phyloP scores from a whole-genome alignment of 2,113 vertebrate genomes.

The Psettodes erumei region DNA sequence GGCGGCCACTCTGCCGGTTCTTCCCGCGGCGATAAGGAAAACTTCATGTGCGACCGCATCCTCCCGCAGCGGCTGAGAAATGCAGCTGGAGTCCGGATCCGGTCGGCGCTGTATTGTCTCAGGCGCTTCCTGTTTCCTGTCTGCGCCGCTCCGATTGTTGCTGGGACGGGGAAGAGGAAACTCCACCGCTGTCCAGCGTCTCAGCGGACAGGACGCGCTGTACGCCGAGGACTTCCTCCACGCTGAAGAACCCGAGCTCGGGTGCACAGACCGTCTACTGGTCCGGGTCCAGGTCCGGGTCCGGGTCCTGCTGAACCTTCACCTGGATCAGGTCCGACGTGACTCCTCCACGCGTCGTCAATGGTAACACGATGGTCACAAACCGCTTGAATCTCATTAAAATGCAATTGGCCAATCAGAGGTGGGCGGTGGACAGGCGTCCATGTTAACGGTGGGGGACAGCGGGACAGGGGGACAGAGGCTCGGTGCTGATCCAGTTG shows the following conservation, averaged over 20 bases:
- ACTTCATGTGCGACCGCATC: slow-evolving; percentile 40
- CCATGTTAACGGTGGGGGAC: no score
- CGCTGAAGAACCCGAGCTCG: not conserved
- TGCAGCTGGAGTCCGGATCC: slow-evolving; percentile 70
- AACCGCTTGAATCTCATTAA: no score
- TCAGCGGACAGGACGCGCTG: slow-evolving; percentile 52
- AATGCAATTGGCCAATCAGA: no score
- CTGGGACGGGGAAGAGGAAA: slow-evolving; percentile 72
- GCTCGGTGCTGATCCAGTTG: no score
- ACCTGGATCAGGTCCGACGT: no score
- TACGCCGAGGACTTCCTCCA: slow-evolving; percentile 22
- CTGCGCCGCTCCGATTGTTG: slow-evolving; percentile 72
- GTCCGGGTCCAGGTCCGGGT: not conserved
- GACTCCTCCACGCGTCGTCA: no score
- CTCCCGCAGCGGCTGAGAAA: slow-evolving; percentile 46
- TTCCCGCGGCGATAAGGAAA: slow-evolving; percentile 42
- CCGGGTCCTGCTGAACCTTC: not conserved
- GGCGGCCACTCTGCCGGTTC: no score
- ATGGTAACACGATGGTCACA: no score
- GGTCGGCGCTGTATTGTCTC: slow-evolving; percentile 79
- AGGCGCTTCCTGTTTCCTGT: slow-evolving; percentile 82
- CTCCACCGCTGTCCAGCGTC: slow-evolving; percentile 58
- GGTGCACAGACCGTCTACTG: not conserved
- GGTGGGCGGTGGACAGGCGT: no score
- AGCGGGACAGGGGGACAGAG: no score